These are phyloP conservation scores for Drosophila trapezifrons DNA, from an alignment of 1,140 invertebrate genomes.

Conservation along the genomic window DNA sequence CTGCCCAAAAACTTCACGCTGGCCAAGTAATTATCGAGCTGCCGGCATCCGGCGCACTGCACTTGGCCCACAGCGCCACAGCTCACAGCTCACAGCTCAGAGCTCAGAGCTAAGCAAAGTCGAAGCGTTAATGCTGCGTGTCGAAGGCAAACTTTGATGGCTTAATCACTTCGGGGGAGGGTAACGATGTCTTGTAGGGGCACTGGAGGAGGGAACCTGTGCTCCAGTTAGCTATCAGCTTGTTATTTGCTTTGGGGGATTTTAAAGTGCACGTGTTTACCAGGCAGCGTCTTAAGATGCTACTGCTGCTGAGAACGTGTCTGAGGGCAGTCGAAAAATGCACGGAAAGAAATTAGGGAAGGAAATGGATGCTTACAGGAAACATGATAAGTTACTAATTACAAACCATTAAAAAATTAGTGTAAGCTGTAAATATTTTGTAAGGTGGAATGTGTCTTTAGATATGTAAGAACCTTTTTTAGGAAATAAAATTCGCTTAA, in stretches of 20 bases:
- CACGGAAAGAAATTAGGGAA: slow-evolving; percentile 9
- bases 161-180: slow-evolving; percentile 72
- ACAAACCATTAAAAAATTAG: too few relatives aligned
- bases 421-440: too few relatives aligned
- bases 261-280: slow-evolving; percentile 64
- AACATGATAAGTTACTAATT: too few relatives aligned
- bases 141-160: slow-evolving; percentile 79
- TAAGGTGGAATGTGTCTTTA: too few relatives aligned
- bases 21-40: slow-evolving; percentile 78
- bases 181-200: slow-evolving; percentile 1
- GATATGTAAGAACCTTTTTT: too few relatives aligned
- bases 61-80: slow-evolving; percentile 25
- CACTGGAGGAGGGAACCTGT: slow-evolving; percentile 36
- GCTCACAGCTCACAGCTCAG: slow-evolving; percentile 10
- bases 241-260: slow-evolving; percentile 52
- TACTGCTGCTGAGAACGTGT: slow-evolving; percentile 42
- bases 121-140: slow-evolving; percentile 81
- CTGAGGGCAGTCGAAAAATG: slow-evolving; percentile 28
- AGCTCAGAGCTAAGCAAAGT: slow-evolving; percentile 60
- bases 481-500: too few relatives aligned
- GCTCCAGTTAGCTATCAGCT: slow-evolving; percentile 61
- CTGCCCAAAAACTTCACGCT: slow-evolving; percentile 58
- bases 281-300: slow-evolving; percentile 31
- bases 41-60: slow-evolving; percentile 35
- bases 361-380: too few relatives aligned